Evolutionary conservation across 2,113 vertebrate species (phyloP).

Genomic region (Rhinopomastus cyanomelas): DNA sequence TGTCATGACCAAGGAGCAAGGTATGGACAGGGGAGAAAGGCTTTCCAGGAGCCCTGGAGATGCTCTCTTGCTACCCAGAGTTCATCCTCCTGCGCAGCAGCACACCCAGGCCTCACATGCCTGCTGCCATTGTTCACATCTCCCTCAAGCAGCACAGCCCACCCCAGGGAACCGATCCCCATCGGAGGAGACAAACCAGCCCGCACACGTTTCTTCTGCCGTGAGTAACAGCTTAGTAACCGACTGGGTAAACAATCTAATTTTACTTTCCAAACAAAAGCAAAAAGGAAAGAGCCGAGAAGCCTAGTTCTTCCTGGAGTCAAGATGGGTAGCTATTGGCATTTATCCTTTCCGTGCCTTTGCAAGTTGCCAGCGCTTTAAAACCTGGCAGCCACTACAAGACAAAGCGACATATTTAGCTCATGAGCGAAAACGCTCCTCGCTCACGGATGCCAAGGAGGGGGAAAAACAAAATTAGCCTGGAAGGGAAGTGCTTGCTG

Average conservation of each 20-base stretch:
- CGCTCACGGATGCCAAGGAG: not conserved
- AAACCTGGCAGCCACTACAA: not conserved
- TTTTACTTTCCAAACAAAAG: conserved; percentile 32
- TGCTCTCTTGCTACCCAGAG: not conserved
- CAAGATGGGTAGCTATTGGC: not conserved
- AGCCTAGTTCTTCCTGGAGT: not conserved
- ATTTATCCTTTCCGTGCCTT: not conserved
- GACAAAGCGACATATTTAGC: not conserved
- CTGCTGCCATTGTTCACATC: not conserved
- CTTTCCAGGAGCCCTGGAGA: not conserved
- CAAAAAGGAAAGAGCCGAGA: not conserved
- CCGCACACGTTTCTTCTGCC: not conserved
- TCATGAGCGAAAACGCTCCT: not conserved
- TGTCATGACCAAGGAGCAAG: accelerated
- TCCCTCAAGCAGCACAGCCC: not conserved
- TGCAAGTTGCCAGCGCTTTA: not conserved
- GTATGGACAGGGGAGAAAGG: accelerated
- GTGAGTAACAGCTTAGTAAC: conserved; percentile 16
- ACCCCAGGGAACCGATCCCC: not conserved
- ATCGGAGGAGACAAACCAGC: conserved; percentile 16
- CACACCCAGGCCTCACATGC: not conserved
- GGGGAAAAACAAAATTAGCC: not conserved
- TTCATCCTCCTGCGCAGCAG: not conserved
- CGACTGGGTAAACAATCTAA: not conserved
- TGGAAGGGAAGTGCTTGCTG: not conserved